Evolutionary conservation across 30 jellyfish, hydroid and myxozoan species (phyloP).

Genomic region (Turritopsis dohrnii): DNA sequence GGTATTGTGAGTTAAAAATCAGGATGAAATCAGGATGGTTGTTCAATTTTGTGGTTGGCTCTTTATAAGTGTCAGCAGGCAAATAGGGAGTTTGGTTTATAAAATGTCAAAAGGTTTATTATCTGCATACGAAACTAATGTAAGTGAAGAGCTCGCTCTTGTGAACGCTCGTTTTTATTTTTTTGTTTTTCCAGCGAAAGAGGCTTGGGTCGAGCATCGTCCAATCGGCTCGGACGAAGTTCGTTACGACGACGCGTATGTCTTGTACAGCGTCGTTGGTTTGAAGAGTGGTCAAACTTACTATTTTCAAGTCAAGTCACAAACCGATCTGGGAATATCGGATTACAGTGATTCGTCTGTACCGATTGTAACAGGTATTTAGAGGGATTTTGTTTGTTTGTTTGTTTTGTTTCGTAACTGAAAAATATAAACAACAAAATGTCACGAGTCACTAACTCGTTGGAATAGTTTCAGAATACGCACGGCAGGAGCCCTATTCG

Average conservation of each 20-base stretch:
- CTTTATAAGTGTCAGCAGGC: too few relatives aligned
- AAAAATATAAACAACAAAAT: too few relatives aligned
- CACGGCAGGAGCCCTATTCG: too few relatives aligned
- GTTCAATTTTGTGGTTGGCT: too few relatives aligned
- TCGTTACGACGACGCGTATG: slow-evolving; percentile 39
- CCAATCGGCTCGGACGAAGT: slow-evolving; percentile 40
- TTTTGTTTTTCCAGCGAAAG: slow-evolving; percentile 49
- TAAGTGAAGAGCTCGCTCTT: neutral
- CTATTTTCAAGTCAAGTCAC: slow-evolving; percentile 66
- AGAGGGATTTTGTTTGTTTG: neutral
- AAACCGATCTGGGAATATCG: slow-evolving; percentile 63
- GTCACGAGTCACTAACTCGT: too few relatives aligned
- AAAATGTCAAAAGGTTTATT: too few relatives aligned
- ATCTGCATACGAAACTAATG: too few relatives aligned
- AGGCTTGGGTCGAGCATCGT: slow-evolving; percentile 53
- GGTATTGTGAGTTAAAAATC: too few relatives aligned
- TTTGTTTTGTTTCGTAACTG: neutral
- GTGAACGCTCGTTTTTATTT: neutral
- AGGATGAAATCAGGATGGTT: too few relatives aligned
- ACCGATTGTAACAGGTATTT: slow-evolving; percentile 58
- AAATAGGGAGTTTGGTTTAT: too few relatives aligned
- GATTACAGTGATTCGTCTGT: slow-evolving; percentile 50
- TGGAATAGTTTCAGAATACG: too few relatives aligned
- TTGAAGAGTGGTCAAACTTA: slow-evolving; percentile 53
- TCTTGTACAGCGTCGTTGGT: slow-evolving; percentile 36